Evolutionary conservation across 1,140 invertebrate genomes (phyloP), one percentile per base, ranked within the genome.

Genomic region (Calliopsis andreniformis): DNA sequence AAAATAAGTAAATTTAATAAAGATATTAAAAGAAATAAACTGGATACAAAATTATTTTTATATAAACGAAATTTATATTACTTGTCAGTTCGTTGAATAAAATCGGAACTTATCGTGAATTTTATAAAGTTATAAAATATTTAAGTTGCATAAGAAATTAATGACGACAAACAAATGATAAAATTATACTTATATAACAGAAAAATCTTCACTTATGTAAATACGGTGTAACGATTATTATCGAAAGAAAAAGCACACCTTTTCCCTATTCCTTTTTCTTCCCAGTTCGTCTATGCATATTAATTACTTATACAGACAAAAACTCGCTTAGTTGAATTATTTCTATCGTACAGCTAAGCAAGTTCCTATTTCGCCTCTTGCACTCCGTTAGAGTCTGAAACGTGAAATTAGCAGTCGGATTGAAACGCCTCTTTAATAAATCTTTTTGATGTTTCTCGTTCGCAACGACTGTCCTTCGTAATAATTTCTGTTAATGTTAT

Each of bases 401-500:
- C 59, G 43, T 63, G 45, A 43, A 72, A 64, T 63, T 72, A 53
- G 58, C 45, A 72, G 69, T 72, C 47, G 69, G 69, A 72, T 63
- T 63, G 32, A 63, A 72, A 63, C 59, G 59, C 32, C 69, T 53
- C 59, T 72, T 63, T 63, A 72, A 72, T 63, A 62, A 63, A 59
- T 63, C 45, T 53, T 51, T 72, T 72, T 72, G 59, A 72, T 63
- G 59, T 72, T 45, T 10, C 35, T 53, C 69, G 59, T 47, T 47
- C 23, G 58, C 51, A 30, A 47, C 35, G 30, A n/a, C 59, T 53
- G 69, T 42, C 69, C 10, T 42, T 53, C 69, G 59, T 72, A 63
- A n/a, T n/a, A n/a, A 72, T 72, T 72, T 72, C 69, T 72, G 63
- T 72, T 72, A 72, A 72, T 63, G 59, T 72, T 63, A 72, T 72